Evolutionary conservation across 2,113 vertebrate genomes (phyloP).

Genomic region (Pterophyllum scalare): DNA sequence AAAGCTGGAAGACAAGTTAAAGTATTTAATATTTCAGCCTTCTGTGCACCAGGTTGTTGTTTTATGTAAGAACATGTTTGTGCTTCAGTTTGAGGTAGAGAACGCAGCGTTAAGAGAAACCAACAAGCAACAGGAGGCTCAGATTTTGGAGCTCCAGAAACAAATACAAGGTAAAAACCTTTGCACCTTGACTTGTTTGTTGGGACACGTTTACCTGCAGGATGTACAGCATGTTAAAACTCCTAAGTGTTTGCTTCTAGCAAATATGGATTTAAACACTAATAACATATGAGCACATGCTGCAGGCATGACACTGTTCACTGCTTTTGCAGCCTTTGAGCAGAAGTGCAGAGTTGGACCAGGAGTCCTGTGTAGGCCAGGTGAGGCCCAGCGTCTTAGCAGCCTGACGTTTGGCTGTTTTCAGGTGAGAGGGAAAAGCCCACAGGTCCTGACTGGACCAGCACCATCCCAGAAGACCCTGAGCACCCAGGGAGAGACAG

Average conservation of each 20-base stretch:
- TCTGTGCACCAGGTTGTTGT: not conserved
- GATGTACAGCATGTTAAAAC: not conserved
- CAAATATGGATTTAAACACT: not conserved
- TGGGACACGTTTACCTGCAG: not conserved
- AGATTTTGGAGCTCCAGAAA: slow-evolving; percentile 87
- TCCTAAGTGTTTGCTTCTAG: not conserved
- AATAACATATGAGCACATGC: not conserved
- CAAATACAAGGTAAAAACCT: slow-evolving; percentile 86
- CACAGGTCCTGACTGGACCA: slow-evolving; percentile 84
- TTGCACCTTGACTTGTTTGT: not conserved
- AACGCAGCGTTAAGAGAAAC: slow-evolving; percentile 90
- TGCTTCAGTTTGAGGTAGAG: slow-evolving; percentile 90
- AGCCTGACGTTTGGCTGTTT: slow-evolving; percentile 95
- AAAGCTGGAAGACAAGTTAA: not conserved
- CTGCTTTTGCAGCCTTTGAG: slow-evolving; percentile 78
- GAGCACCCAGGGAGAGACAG: slow-evolving; percentile 51
- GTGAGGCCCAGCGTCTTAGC: slow-evolving; percentile 91
- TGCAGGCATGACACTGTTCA: not conserved
- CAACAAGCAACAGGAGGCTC: slow-evolving; percentile 89
- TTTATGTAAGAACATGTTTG: not conserved
- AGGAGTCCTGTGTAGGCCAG: slow-evolving; percentile 75
- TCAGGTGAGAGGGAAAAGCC: slow-evolving; percentile 89
- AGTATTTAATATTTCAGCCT: not conserved
- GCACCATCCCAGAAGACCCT: slow-evolving; percentile 80
- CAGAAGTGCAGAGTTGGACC: slow-evolving; percentile 72